These are phyloP conservation scores for Melanophora roralis DNA, from an alignment of 2,888 invertebrate species.

Conservation along the genomic window DNA sequence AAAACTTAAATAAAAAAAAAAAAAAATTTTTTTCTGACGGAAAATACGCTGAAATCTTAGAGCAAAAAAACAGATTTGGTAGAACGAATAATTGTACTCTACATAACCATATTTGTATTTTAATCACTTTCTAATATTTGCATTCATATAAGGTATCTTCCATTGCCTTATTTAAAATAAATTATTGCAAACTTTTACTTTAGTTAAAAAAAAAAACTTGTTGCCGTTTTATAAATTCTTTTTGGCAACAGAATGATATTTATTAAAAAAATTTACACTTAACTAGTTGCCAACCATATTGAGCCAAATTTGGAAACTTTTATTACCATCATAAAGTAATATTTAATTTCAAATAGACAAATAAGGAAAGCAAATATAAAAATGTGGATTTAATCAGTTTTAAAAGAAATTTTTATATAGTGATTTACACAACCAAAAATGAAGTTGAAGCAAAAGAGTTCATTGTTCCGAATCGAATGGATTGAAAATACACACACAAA, in stretches of 20 bases:
- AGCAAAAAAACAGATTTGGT: too few species aligned
- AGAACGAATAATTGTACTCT: too few species aligned
- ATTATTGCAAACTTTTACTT: not conserved
- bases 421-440: not conserved
- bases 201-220: not conserved
- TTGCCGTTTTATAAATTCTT: not conserved
- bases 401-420: constrained; percentile 8
- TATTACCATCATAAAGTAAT: not conserved
- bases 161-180: not conserved
- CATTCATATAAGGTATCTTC: not conserved
- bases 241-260: constrained; percentile 10
- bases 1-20: too few species aligned
- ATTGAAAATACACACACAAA: not conserved
- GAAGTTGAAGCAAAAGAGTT: not conserved
- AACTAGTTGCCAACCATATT: not conserved
- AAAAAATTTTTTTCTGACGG: too few species aligned
- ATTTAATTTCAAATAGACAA: not conserved
- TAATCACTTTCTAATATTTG: not conserved
- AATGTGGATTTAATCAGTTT: not conserved
- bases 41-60: too few species aligned
- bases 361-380: constrained; percentile 33
- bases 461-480: not conserved
- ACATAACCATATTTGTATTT: not conserved
- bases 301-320: constrained; percentile 16
- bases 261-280: constrained; percentile 17